Percentiles rank a stretch among this genome's conserved stretches.
Conservation (phyloP, 2,888 invertebrate genomes). For the Neoascia interrupta region DNA sequence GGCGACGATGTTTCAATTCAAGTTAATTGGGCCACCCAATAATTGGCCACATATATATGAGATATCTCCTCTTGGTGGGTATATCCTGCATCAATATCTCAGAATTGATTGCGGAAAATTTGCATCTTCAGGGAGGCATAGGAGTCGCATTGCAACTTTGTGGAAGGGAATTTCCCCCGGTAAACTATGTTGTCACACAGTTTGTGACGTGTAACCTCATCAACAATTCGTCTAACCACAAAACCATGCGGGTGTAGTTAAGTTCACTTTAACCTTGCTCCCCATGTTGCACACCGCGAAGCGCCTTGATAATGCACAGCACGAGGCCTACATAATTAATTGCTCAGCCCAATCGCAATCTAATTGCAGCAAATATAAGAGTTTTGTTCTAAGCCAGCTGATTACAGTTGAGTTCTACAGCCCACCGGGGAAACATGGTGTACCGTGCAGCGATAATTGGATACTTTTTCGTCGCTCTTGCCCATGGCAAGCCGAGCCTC, state of each 20-base stretch:
- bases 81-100: constrained; percentile 47
- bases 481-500: too few species aligned
- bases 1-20: constrained; percentile 69
- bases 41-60: constrained; percentile 58
- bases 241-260: constrained; percentile 35
- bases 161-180: not conserved
- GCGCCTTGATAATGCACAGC: constrained; percentile 52
- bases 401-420: constrained; percentile 34
- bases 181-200: not conserved
- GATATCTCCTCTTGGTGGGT: constrained; percentile 17
- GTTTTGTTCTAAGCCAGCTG: not conserved
- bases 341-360: constrained; percentile 35
- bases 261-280: constrained; percentile 22
- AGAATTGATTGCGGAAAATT: constrained; percentile 59
- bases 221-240: too few species aligned
- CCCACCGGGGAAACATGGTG: constrained; percentile 31
- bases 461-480: too few species aligned
- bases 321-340: constrained; percentile 42
- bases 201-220: too few species aligned
- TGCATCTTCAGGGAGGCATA: constrained; percentile 43
- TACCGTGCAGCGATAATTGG: not conserved
- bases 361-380: constrained; percentile 52
- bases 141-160: not conserved
- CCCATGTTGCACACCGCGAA: constrained; percentile 18
- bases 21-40: constrained; percentile 70